Evolutionary conservation across 2,113 vertebrate species (phyloP), one percentile per base, ranked within the genome.

Genomic region (Gobius niger): DNA sequence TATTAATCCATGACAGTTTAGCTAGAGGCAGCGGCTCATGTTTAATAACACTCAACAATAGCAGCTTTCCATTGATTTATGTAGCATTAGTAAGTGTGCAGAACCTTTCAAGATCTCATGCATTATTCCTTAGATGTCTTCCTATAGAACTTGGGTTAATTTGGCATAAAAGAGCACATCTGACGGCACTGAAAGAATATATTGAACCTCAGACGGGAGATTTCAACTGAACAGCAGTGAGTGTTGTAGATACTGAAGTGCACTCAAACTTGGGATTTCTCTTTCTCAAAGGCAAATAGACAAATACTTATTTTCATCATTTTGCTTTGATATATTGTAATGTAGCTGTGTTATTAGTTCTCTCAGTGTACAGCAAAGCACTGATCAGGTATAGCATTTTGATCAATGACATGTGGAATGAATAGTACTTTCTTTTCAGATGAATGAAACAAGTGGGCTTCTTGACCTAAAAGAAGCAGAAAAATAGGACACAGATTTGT

Each of bases 361-460:
- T 19, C 52, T 5, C 18, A 53, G 19, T 24, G 10, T 54, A 54
- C 57, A 67, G 24, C 24, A 34, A 34, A 34, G 84, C 66, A 75
- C 61, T 78, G 66, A 71, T 76, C 47, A 47, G 62, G 68, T 69
- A 18, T 14, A 49, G 9, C 52, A 19, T 53, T 53, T 19, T 53
- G 52, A 53, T n/a, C 5, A 53, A n/a, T 10, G 51, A 18, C 16
- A 19, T 8, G 16, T 18, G 24, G 24, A 34, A 34, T 2, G 24
- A 34, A 34, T 34, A 34, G 24, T 34, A 34, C 24, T 34, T 2
- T 34, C 24, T 34, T 34, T 34, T 34, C 24, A 34, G 3, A 34
- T 34, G 3, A 34, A 34, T 34, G 24, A 4, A 46, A 47, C 68
- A 54, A 24, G 10, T 54, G 50, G 8, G 7, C 50, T 7, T 18